Percentiles rank a stretch among this genome's conserved stretches.
phyloP scores from a whole-genome alignment of 2,888 invertebrate genomes.

The Graphium colonna region DNA sequence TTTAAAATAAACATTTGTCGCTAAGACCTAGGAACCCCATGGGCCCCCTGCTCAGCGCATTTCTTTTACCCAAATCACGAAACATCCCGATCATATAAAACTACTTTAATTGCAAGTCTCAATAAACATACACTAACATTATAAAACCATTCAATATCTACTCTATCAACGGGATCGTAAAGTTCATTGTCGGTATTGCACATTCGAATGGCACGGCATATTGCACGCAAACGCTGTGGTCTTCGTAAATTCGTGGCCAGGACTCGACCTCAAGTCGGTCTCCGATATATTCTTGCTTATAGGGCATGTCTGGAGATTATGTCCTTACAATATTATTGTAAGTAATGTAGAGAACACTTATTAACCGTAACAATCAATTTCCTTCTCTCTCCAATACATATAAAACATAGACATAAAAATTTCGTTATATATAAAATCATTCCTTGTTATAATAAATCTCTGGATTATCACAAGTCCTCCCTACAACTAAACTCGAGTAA shows the following conservation, averaged over 20 bases:
- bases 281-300: too few species aligned
- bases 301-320: not conserved
- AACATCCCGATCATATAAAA: not conserved
- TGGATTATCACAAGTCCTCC: not conserved
- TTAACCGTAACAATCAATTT: too few species aligned
- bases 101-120: not conserved
- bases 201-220: conserved; percentile 4
- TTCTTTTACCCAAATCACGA: not conserved
- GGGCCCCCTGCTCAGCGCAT: not conserved
- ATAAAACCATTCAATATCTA: not conserved
- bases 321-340: too few species aligned
- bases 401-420: not conserved
- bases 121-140: not conserved
- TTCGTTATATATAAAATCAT: not conserved
- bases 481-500: not conserved
- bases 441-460: not conserved
- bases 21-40: too few species aligned
- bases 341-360: too few species aligned
- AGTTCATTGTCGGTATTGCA: conserved; percentile 4
- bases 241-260: not conserved
- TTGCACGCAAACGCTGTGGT: not conserved
- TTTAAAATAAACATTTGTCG: too few species aligned
- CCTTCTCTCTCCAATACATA: not conserved
- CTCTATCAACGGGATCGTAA: not conserved
- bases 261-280: not conserved